phyloP scores from a whole-genome alignment of 2,888 invertebrate species.

The Lithophane leautieri region DNA sequence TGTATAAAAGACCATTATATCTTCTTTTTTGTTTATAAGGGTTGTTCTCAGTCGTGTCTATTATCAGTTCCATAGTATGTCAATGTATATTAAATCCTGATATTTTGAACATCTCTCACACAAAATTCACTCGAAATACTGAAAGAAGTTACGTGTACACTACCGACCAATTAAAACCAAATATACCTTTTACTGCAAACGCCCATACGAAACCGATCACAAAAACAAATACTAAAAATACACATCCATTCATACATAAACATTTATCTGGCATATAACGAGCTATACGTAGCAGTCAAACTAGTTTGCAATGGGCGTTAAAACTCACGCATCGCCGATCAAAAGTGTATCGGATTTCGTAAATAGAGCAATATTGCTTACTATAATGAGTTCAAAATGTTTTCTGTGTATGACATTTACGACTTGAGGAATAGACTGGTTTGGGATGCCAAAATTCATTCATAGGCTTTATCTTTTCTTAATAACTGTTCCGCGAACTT shows the following conservation, averaged over 20 bases:
- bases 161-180: constrained; percentile 14
- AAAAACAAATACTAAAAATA: constrained; percentile 58
- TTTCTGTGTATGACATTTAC: constrained; percentile 9
- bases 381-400: constrained; percentile 34
- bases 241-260: constrained; percentile 54
- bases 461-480: not conserved
- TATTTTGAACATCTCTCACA: not conserved
- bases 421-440: constrained; percentile 4
- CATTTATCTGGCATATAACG: constrained; percentile 45
- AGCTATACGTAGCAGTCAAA: constrained; percentile 31
- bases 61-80: not conserved
- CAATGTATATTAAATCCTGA: not conserved
- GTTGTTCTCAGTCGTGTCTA: not conserved
- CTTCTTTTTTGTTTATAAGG: not conserved
- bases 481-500: too few relatives aligned
- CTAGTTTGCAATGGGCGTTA: constrained; percentile 53
- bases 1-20: not conserved
- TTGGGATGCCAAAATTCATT: constrained; percentile 7
- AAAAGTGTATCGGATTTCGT: constrained; percentile 57
- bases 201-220: constrained; percentile 19
- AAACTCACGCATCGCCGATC: constrained; percentile 55
- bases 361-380: constrained; percentile 43
- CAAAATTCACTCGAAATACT: not conserved
- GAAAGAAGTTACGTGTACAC: not conserved
- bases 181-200: constrained; percentile 10